Percentiles rank a stretch among this genome's conserved stretches.
Conservation (phyloP, 2,888 invertebrate genomes). For the Drosophila bunnanda region DNA sequence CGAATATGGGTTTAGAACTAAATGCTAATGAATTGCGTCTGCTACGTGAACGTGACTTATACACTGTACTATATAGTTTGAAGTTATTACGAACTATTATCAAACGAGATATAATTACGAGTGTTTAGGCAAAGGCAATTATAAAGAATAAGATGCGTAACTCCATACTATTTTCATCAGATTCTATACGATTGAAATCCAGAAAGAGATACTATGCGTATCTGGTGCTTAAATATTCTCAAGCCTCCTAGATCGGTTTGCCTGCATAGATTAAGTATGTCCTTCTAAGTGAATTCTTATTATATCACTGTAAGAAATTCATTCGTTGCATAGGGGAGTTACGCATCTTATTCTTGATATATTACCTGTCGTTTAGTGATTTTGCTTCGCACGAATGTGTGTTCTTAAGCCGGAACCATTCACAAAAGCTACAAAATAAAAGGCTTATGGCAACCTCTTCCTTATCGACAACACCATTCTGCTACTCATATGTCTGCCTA, state of each 20-base stretch:
- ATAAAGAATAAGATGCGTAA: background rate
- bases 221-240: too few relatives aligned
- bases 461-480: slow-evolving; percentile 40
- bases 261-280: too few relatives aligned
- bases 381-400: background rate
- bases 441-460: slow-evolving; percentile 17
- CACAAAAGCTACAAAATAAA: slow-evolving; percentile 24
- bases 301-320: background rate
- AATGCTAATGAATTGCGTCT: slow-evolving; percentile 23
- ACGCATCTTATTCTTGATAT: background rate
- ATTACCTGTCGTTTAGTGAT: background rate
- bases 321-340: background rate
- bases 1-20: slow-evolving; percentile 19
- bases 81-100: slow-evolving; percentile 19
- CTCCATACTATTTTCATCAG: background rate
- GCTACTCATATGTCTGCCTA: slow-evolving; percentile 4
- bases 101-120: background rate
- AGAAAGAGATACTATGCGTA: too few relatives aligned
- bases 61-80: slow-evolving; percentile 1
- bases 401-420: slow-evolving; percentile 24
- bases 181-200: too few relatives aligned
- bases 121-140: slow-evolving; percentile 12
- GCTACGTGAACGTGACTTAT: slow-evolving; percentile 20
- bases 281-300: too few relatives aligned
- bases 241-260: too few relatives aligned